Evolutionary conservation across 1,140 invertebrate genomes (phyloP).

Genomic region (Sipha flava): DNA sequence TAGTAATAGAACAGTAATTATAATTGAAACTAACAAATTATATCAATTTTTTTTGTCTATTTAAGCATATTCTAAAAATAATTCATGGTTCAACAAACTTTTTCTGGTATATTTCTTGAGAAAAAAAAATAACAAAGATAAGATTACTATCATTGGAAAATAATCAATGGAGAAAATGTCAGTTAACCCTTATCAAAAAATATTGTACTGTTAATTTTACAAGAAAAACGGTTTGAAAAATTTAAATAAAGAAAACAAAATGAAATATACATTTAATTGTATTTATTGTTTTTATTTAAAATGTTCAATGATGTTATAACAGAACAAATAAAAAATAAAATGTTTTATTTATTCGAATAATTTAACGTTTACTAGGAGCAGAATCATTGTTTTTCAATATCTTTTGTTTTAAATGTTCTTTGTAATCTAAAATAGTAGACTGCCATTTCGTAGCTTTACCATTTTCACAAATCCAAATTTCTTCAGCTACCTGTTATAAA

Average conservation of each 20-base stretch:
- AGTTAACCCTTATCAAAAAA: no score
- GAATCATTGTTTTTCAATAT: conserved; percentile 45
- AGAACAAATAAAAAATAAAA: conserved; percentile 1
- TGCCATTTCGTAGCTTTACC: conserved; percentile 93
- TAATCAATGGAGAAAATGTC: no score
- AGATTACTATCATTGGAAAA: no score
- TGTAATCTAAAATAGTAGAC: conserved; percentile 91
- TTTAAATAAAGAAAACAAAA: not conserved
- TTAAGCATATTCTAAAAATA: no score
- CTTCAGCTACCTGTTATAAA: conserved; percentile 80
- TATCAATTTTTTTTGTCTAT: no score
- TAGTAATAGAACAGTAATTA: no score
- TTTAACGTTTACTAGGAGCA: not conserved
- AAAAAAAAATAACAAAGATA: no score
- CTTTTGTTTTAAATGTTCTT: conserved; percentile 82
- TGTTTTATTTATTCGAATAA: not conserved
- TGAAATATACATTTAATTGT: not conserved
- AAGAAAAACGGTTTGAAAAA: not conserved
- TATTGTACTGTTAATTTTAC: no score
- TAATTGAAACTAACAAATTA: no score
- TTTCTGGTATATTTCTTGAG: no score
- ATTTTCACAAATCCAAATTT: conserved; percentile 99
- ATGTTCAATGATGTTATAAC: not conserved
- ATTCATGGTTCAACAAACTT: no score
- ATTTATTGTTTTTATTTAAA: conserved; percentile 3